phyloP scores from a whole-genome alignment of 30 jellyfish, hydroid and myxozoan genomes.

The Nemopilema nomurai region DNA sequence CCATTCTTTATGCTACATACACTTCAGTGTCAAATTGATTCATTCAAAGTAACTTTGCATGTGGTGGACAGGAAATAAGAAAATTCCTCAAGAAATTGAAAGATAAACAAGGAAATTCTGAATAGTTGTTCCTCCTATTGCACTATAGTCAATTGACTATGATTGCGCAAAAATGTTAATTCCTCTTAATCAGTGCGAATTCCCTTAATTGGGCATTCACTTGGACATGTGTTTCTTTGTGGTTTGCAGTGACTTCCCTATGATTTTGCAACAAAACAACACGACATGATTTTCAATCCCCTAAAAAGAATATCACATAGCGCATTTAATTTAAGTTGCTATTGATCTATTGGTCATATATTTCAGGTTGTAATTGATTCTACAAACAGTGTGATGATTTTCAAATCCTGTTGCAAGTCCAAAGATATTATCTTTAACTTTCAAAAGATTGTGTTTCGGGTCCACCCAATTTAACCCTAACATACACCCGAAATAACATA shows the following conservation, averaged over 20 bases:
- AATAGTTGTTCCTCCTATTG: background rate
- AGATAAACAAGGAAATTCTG: background rate
- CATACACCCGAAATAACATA: background rate
- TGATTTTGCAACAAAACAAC: background rate
- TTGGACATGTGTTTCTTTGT: background rate
- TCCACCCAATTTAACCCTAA: background rate
- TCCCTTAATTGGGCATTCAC: background rate
- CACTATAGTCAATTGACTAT: background rate
- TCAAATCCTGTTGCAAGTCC: too few relatives aligned
- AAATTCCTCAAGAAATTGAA: background rate
- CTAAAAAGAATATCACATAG: background rate
- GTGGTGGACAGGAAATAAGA: background rate
- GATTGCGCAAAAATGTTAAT: background rate
- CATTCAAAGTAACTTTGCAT: background rate
- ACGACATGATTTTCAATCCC: background rate
- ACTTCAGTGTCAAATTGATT: background rate
- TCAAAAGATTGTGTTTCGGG: background rate
- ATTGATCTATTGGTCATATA: background rate
- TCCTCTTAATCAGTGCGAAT: background rate
- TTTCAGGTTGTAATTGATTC: background rate
- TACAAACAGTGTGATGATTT: background rate
- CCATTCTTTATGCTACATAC: background rate
- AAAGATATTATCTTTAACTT: background rate
- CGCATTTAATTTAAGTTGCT: background rate
- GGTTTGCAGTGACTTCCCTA: background rate